Conservation (phyloP, 2,113 vertebrate genomes). For the Malurus melanocephalus region DNA sequence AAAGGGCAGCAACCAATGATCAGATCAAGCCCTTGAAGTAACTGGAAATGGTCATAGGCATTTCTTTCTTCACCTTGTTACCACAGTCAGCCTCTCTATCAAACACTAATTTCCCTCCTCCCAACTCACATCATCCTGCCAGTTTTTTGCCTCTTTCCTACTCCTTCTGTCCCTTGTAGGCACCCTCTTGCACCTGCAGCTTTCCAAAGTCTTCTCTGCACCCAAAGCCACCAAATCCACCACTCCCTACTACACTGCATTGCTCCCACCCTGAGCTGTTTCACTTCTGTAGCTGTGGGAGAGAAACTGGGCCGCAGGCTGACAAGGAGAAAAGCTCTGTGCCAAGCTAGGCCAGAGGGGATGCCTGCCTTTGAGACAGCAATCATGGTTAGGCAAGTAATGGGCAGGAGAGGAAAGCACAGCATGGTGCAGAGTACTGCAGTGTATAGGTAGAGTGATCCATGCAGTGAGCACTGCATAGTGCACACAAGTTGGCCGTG, state of each 20-base stretch:
- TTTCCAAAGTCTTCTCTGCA: neutral
- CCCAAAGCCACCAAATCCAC: neutral
- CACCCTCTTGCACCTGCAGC: neutral
- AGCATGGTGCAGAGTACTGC: neutral
- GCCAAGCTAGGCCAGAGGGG: neutral
- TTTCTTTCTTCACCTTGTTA: neutral
- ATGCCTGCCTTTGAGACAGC: neutral
- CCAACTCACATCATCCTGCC: rapidly evolving
- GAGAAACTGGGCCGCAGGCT: neutral
- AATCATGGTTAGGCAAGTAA: neutral
- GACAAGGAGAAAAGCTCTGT: rapidly evolving
- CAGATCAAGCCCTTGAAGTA: neutral
- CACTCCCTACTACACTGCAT: neutral
- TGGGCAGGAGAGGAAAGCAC: neutral
- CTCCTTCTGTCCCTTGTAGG: neutral
- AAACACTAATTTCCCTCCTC: neutral
- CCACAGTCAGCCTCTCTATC: neutral
- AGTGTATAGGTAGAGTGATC: rapidly evolving
- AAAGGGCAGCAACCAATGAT: neutral
- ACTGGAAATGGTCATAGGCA: neutral
- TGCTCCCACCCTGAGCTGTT: neutral
- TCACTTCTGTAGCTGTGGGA: neutral
- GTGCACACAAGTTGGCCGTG: neutral
- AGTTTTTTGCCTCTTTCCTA: neutral
- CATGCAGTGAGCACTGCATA: neutral